Evolutionary conservation across 2,113 vertebrate genomes (phyloP).

Genomic region (Lycocorax pyrrhopterus): DNA sequence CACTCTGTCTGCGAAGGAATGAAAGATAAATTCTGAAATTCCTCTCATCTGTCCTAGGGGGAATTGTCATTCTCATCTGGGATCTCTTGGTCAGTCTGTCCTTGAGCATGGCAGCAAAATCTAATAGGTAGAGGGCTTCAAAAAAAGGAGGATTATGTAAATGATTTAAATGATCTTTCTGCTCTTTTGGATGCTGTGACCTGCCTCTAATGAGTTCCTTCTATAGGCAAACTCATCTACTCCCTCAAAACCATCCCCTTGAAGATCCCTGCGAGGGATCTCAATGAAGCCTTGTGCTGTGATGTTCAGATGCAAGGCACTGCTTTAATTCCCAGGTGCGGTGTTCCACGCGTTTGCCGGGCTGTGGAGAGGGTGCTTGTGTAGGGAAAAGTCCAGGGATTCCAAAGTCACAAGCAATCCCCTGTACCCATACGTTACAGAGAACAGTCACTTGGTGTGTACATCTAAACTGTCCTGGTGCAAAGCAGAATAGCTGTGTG

Average conservation of each 20-base stretch:
- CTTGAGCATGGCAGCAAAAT: background rate
- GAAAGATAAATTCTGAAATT: background rate
- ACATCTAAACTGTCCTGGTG: background rate
- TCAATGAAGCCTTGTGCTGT: too few relatives aligned
- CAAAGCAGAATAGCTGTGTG: background rate
- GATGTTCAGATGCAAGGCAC: background rate
- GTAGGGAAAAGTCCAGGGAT: background rate
- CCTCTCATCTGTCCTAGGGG: background rate
- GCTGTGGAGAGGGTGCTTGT: background rate
- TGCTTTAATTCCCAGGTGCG: background rate
- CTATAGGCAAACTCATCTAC: background rate
- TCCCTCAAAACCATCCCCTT: background rate
- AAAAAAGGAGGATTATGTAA: background rate
- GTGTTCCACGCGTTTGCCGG: rapidly evolving
- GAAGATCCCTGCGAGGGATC: background rate
- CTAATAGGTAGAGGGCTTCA: background rate
- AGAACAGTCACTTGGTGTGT: background rate
- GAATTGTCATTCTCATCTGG: background rate
- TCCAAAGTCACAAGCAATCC: rapidly evolving
- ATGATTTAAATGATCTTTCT: background rate
- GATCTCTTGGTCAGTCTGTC: background rate
- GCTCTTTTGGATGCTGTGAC: background rate
- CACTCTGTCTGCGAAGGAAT: background rate
- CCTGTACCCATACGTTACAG: rapidly evolving
- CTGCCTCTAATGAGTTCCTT: background rate